Percentiles rank a stretch among this genome's conserved stretches.
Evolutionary conservation across 1,140 invertebrate genomes (phyloP).

Genomic region (Leptestheria dahalacensis): DNA sequence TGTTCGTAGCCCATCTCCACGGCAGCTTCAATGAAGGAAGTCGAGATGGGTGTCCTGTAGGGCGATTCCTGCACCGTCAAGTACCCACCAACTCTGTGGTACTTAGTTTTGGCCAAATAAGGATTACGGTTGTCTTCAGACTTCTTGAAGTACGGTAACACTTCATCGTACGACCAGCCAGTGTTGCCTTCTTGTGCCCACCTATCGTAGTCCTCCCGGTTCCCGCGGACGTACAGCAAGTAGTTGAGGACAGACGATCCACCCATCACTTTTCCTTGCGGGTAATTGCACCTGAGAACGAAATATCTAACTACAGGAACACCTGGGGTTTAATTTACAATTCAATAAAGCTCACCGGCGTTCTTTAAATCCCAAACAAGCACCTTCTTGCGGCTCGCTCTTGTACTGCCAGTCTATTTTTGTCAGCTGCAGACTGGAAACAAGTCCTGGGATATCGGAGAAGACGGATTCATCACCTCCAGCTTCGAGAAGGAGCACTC

Average conservation of each 20-base stretch:
- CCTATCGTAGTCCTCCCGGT: conserved; percentile 42
- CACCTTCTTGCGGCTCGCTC: conserved; percentile 33
- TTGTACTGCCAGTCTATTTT: conserved; percentile 34
- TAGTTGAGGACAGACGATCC: conserved; percentile 86
- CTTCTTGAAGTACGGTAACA: conserved; percentile 40
- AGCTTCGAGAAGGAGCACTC: conserved; percentile 67
- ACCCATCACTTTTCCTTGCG: conserved; percentile 66
- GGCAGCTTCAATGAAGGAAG: conserved; percentile 66
- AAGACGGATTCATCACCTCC: conserved; percentile 72
- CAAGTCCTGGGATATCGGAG: conserved; percentile 58
- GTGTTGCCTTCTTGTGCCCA: conserved; percentile 41
- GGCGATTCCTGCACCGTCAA: conserved; percentile 40
- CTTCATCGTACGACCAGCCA: conserved; percentile 43
- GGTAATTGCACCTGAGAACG: conserved; percentile 51
- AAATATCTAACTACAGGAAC: no score
- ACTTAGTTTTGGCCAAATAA: conserved; percentile 46
- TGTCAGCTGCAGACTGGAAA: conserved; percentile 11
- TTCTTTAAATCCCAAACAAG: conserved; percentile 29
- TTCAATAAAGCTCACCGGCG: neutral
- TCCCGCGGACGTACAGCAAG: conserved; percentile 70
- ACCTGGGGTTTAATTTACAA: no score
- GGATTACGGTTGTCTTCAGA: conserved; percentile 69
- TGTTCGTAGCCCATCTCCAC: conserved; percentile 62
- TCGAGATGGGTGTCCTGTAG: conserved; percentile 57
- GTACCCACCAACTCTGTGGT: conserved; percentile 22